Conservation (phyloP, 1,140 invertebrate species). For the Scaptodrosophila lebanonensis region DNA sequence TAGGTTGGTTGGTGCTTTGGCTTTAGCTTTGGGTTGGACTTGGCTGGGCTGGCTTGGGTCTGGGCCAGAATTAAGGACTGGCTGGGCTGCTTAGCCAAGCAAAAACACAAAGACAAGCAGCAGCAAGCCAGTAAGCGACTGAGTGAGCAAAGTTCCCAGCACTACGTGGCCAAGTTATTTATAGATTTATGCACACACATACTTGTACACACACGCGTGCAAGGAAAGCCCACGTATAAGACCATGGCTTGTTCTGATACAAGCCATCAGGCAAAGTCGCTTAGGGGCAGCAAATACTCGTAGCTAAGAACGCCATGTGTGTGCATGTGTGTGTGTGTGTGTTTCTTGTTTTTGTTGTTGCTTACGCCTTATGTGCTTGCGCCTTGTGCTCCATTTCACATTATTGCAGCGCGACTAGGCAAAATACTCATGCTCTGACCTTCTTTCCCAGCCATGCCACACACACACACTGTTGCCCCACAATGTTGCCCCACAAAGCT, state of each 20-base stretch:
- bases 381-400: neutral
- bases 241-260: no score
- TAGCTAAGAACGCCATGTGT: neutral
- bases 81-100: no score
- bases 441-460: slow-evolving; percentile 3
- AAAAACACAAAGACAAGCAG: neutral
- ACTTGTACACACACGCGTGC: neutral
- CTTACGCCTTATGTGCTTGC: neutral
- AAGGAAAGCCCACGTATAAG: neutral
- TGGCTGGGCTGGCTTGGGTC: no score
- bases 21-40: no score
- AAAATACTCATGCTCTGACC: neutral
- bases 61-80: no score
- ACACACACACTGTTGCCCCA: neutral
- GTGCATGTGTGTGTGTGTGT: neutral
- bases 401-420: no score
- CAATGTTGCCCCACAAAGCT: no score
- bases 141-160: neutral
- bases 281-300: no score
- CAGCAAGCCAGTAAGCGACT: neutral
- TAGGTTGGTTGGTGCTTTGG: no score
- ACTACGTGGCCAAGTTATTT: slow-evolving; percentile 3
- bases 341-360: no score
- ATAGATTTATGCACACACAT: slow-evolving; percentile 4
- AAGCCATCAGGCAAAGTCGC: no score